Evolutionary conservation across 2,797 vertebrate genomes (phyloP).

Genomic region (Leucoraja ocellata): DNA sequence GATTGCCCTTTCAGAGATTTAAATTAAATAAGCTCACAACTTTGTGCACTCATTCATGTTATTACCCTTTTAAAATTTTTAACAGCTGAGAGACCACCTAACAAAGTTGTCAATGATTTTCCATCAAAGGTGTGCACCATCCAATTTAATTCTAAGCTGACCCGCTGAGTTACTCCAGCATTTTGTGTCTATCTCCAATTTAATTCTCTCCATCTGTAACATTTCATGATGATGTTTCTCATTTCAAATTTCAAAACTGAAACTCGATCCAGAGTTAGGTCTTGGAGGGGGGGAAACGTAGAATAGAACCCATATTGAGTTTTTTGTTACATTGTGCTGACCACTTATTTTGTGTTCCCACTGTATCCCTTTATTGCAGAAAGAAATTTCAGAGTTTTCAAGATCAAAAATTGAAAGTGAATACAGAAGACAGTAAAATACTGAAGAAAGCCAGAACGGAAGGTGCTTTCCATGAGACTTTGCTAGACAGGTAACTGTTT

Average conservation of each 20-base stretch:
- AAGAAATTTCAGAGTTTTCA: slow-evolving; percentile 99
- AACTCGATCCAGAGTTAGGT: neutral
- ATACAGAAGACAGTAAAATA: slow-evolving; percentile 68
- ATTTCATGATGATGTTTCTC: neutral
- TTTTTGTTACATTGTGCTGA: neutral
- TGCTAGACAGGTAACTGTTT: slow-evolving; percentile 78
- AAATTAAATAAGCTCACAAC: neutral
- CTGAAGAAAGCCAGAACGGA: slow-evolving; percentile 84
- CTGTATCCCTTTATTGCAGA: slow-evolving; percentile 55
- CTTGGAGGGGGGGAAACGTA: neutral
- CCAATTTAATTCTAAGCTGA: neutral
- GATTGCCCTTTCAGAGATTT: neutral
- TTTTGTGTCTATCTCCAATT: neutral
- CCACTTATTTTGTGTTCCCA: neutral
- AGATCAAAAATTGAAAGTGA: slow-evolving; percentile 83
- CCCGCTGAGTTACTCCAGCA: too few species aligned
- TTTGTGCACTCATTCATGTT: neutral
- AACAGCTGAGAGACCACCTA: neutral
- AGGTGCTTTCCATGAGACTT: slow-evolving; percentile 83
- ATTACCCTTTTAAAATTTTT: neutral
- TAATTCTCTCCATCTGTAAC: neutral
- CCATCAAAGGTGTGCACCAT: neutral
- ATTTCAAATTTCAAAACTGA: neutral
- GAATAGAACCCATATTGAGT: neutral
- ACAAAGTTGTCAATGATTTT: neutral